A percentile compares a stretch with the other conserved stretches of the same genome.
Conservation (phyloP, 1,140 invertebrate species). For the Augochlora pura region DNA sequence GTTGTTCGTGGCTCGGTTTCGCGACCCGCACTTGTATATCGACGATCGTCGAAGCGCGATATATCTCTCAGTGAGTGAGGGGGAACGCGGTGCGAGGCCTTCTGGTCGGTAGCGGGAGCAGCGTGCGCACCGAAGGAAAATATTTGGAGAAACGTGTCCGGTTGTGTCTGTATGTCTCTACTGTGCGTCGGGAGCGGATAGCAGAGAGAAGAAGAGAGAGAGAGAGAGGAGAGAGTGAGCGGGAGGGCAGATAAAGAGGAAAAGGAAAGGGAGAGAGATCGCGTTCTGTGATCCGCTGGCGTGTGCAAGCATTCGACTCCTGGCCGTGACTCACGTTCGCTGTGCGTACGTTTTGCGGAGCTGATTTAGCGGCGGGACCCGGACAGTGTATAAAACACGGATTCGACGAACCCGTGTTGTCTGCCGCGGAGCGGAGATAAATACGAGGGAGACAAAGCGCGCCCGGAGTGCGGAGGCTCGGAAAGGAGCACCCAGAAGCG, state of each 20-base stretch:
- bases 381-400: constrained; percentile 12
- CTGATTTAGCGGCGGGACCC: constrained; percentile 51
- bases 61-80: neutral
- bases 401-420: neutral
- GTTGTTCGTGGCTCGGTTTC: constrained; percentile 20
- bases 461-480: too few species aligned
- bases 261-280: too few species aligned
- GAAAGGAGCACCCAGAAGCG: too few species aligned
- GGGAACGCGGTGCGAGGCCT: neutral
- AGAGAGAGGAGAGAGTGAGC: too few species aligned
- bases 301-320: constrained; percentile 27
- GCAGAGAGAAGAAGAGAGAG: neutral
- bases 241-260: too few species aligned
- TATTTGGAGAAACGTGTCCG: constrained; percentile 42
- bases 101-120: neutral
- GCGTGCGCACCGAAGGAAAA: constrained; percentile 26
- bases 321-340: constrained; percentile 30
- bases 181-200: neutral
- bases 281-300: constrained; percentile 36
- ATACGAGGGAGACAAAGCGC: too few species aligned
- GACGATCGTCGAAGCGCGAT: constrained; percentile 8
- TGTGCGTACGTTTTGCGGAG: constrained; percentile 47
- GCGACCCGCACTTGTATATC: constrained; percentile 32
- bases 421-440: too few species aligned
- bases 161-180: constrained; percentile 6